A percentile compares a stretch with the other conserved stretches of the same genome.
Conservation (phyloP, 2,888 invertebrate species). For the Noctua janthe region DNA sequence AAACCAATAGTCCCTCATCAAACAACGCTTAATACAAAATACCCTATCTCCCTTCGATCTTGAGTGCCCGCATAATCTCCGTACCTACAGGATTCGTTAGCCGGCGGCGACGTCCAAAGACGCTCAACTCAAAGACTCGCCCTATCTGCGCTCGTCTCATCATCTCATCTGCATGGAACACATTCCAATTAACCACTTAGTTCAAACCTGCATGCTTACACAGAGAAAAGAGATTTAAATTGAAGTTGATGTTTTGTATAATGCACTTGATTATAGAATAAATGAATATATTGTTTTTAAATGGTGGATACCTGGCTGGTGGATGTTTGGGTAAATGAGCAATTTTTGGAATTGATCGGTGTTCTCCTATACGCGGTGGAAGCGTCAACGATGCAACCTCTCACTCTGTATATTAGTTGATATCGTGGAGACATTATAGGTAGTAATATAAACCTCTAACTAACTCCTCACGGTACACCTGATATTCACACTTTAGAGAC, state of each 20-base stretch:
- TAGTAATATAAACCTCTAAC: neutral
- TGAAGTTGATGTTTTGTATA: neutral
- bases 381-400: no score
- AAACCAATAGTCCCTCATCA: neutral
- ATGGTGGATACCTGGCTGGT: neutral
- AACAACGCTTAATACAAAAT: conserved; percentile 10
- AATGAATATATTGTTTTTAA: neutral
- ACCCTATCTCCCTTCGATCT: conserved; percentile 28
- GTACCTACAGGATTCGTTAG: conserved; percentile 40
- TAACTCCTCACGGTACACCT: neutral
- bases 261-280: neutral
- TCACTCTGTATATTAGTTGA: neutral
- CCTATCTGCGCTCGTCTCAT: conserved; percentile 44
- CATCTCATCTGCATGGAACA: conserved; percentile 59
- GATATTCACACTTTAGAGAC: neutral
- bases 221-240: conserved; percentile 23
- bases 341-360: neutral
- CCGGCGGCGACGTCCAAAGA: conserved; percentile 34
- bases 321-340: neutral
- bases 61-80: conserved; percentile 52
- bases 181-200: conserved; percentile 45
- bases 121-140: conserved; percentile 58
- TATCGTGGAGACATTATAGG: neutral
- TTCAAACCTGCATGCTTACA: conserved; percentile 17
- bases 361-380: neutral